Conservation (phyloP, 2,797 vertebrate species). For the Mus minutoides region DNA sequence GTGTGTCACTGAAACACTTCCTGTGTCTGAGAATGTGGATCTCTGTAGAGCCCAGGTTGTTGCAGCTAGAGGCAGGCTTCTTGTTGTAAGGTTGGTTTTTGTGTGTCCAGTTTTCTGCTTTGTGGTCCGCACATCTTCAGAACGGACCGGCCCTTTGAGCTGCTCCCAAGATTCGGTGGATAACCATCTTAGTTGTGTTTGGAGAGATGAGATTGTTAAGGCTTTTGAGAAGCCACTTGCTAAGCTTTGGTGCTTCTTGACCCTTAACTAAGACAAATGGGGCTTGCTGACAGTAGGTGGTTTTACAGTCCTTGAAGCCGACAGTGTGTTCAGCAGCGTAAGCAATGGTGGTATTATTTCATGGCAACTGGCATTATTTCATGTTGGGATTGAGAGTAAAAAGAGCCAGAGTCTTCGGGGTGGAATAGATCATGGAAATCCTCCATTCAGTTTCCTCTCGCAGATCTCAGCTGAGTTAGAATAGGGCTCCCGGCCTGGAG, state of each 20-base stretch:
- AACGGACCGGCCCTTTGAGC: conserved; percentile 13
- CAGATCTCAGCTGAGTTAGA: background rate
- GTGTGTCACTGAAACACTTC: conserved; percentile 9
- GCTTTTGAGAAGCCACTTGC: conserved; percentile 34
- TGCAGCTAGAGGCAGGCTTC: background rate
- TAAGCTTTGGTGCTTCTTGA: conserved; percentile 61
- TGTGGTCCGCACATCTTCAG: conserved; percentile 8
- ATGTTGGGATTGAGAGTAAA: conserved; percentile 25
- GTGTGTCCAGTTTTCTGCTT: background rate
- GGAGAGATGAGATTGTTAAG: conserved; percentile 29
- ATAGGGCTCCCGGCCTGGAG: background rate
- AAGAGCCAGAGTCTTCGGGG: conserved; percentile 49
- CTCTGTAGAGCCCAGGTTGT: background rate
- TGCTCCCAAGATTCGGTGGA: background rate
- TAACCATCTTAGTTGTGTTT: conserved; percentile 39
- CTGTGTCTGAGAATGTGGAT: background rate
- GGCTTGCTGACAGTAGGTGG: conserved; percentile 55
- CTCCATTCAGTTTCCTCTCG: conserved; percentile 12
- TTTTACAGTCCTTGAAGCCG: conserved; percentile 42
- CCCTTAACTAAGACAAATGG: conserved; percentile 57
- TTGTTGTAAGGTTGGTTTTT: conserved; percentile 41
- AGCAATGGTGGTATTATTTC: conserved; percentile 69
- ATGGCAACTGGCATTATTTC: conserved; percentile 21
- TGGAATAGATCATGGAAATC: conserved; percentile 24
- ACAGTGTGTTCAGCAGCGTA: conserved; percentile 50